phyloP scores from a whole-genome alignment of 2,113 vertebrate genomes.

The Dipodomys spectabilis region DNA sequence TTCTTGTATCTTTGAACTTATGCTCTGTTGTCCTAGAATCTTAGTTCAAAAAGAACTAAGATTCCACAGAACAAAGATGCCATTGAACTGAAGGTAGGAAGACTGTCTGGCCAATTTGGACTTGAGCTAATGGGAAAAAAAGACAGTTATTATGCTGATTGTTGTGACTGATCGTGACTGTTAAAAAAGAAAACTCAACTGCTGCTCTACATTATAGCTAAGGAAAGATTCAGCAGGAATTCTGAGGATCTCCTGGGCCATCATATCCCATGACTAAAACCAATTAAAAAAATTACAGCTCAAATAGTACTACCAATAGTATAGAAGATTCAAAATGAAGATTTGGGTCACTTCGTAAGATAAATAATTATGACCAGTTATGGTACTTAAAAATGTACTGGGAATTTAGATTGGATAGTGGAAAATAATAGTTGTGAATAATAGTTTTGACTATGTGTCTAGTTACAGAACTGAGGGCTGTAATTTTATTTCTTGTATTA shows the following conservation, averaged over 20 bases:
- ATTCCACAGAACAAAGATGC: not conserved
- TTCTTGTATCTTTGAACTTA: too few relatives aligned
- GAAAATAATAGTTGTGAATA: not conserved
- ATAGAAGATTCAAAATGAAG: not conserved
- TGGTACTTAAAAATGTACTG: not conserved
- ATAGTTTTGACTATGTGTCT: not conserved
- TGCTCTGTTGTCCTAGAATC: too few relatives aligned
- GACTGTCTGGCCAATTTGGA: not conserved
- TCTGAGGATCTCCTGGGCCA: not conserved
- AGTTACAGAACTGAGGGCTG: not conserved
- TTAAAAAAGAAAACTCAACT: too few relatives aligned
- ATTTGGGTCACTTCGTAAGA: not conserved
- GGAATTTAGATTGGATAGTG: not conserved
- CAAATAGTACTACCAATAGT: not conserved
- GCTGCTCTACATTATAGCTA: too few relatives aligned
- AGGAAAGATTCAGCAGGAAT: too few relatives aligned
- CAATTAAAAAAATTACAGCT: not conserved
- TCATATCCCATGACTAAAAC: not conserved
- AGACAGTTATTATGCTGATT: not conserved
- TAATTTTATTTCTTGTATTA: not conserved
- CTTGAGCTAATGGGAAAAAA: not conserved
- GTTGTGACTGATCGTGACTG: not conserved
- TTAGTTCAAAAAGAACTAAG: too few relatives aligned
- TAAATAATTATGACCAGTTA: not conserved
- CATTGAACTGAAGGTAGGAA: not conserved